Percentiles rank a stretch among this genome's conserved stretches.
These are phyloP conservation scores for Choloepus didactylus DNA, from an alignment of 2,797 vertebrate genomes.

Conservation along the genomic window DNA sequence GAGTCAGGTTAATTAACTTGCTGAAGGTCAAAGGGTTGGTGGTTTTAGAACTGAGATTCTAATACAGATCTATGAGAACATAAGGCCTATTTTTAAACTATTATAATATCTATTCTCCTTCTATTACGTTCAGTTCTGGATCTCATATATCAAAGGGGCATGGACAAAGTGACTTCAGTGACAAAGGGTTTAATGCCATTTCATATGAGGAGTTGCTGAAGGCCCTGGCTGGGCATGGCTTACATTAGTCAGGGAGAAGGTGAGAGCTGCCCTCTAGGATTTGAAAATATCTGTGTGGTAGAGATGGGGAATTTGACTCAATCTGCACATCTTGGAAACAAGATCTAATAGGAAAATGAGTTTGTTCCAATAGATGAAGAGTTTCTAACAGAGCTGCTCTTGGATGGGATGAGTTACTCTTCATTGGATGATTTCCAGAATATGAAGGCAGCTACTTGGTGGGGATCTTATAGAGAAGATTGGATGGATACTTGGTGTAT, in stretches of 20 bases:
- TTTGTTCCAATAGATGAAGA: not conserved
- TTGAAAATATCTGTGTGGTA: not conserved
- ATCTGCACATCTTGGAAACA: not conserved
- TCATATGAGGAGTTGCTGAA: not conserved
- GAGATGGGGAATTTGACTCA: not conserved
- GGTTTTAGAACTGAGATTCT: not conserved
- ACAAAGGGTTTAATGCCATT: not conserved
- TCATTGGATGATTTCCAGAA: not conserved
- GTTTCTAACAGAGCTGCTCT: not conserved
- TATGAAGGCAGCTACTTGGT: not conserved
- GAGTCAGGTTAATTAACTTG: not conserved
- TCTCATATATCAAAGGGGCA: not conserved
- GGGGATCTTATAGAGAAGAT: not conserved
- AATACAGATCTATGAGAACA: not conserved
- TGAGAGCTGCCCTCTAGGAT: not conserved
- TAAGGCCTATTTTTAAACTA: not conserved
- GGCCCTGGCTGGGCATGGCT: not conserved
- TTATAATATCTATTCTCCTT: not conserved
- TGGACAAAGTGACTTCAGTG: not conserved
- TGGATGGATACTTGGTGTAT: not conserved
- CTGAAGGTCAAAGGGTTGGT: not conserved
- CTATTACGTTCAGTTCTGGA: slow-evolving; percentile 22
- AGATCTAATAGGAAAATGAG: not conserved
- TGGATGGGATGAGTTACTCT: not conserved
- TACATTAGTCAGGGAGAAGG: not conserved